A percentile compares a stretch with the other conserved stretches of the same genome.
phyloP scores from a whole-genome alignment of 2,888 invertebrate species.

The Xanthorhoe spadicearia region DNA sequence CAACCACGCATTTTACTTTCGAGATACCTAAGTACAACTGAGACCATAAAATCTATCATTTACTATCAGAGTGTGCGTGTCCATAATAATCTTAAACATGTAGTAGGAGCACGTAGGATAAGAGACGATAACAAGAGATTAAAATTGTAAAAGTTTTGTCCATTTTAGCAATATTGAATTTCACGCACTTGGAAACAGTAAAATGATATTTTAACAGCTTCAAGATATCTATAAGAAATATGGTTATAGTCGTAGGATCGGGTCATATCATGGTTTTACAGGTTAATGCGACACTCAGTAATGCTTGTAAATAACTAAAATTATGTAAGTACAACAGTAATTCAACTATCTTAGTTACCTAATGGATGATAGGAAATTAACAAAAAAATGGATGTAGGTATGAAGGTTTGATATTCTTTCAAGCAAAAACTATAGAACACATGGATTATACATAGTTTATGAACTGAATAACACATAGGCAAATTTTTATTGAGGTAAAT shows the following conservation, averaged over 20 bases:
- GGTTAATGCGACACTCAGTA: not conserved
- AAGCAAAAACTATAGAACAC: too few relatives aligned
- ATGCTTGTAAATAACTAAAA: too few relatives aligned
- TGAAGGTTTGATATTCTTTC: too few relatives aligned
- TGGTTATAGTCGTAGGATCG: not conserved
- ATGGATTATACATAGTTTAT: not conserved
- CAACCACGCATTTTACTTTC: conserved; percentile 1
- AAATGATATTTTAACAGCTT: not conserved
- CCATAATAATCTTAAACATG: conserved; percentile 27
- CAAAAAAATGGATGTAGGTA: too few relatives aligned
- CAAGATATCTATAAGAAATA: not conserved
- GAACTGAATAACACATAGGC: too few relatives aligned
- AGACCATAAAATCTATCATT: conserved; percentile 36
- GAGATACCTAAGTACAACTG: conserved; percentile 33
- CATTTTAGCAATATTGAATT: conserved; percentile 7
- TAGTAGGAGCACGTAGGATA: conserved; percentile 27
- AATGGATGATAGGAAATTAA: too few relatives aligned
- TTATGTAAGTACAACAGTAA: too few relatives aligned
- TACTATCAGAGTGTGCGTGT: conserved; percentile 24
- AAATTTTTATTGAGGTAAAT: too few relatives aligned
- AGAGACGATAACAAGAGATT: conserved; percentile 25
- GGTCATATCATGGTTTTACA: not conserved
- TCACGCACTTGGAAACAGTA: not conserved
- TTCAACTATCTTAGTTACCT: too few relatives aligned
- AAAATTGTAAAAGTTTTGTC: conserved; percentile 20